Percentiles rank a stretch among this genome's conserved stretches.
These are phyloP conservation scores for Phymanthus crucifer DNA, from an alignment of 92 coral and sea anemone species.

Conservation along the genomic window DNA sequence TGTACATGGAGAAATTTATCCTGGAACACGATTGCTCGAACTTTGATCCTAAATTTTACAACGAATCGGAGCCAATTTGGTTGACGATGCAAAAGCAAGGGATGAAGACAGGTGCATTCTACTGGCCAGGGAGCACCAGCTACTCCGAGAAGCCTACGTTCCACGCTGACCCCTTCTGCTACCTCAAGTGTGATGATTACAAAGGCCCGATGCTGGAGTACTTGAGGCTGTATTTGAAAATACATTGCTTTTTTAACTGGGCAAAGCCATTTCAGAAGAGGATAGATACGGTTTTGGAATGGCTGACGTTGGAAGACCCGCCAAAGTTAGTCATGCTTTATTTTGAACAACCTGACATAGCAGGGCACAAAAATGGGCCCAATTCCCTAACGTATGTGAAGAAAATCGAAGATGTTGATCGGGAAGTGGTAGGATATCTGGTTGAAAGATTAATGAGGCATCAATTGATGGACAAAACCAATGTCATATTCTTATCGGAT, in stretches of 20 bases:
- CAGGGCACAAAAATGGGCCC: constrained; percentile 72
- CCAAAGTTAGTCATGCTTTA: constrained; percentile 70
- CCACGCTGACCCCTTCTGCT: constrained; percentile 49
- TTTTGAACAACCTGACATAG: constrained; percentile 60
- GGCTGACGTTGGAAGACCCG: constrained; percentile 68
- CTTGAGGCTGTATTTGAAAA: constrained; percentile 28
- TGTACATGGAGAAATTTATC: constrained; percentile 59
- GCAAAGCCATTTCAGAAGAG: constrained; percentile 54
- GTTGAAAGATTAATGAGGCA: not conserved
- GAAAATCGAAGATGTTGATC: constrained; percentile 62
- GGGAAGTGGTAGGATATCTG: constrained; percentile 80
- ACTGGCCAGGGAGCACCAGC: constrained; percentile 89
- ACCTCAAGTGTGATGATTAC: constrained; percentile 48
- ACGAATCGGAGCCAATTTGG: constrained; percentile 86
- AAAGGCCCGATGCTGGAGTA: constrained; percentile 36
- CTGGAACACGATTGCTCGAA: constrained; percentile 73
- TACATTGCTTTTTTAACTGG: constrained; percentile 60
- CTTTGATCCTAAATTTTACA: constrained; percentile 86
- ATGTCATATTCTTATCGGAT: constrained; percentile 79
- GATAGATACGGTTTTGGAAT: constrained; percentile 70
- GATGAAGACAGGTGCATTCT: constrained; percentile 72
- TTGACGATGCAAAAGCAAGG: constrained; percentile 80
- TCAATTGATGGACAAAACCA: constrained; percentile 63
- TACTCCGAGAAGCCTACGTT: constrained; percentile 63
- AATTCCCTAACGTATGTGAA: constrained; percentile 44